phyloP scores from a whole-genome alignment of 2,113 vertebrate genomes.

The Elephantulus edwardii region DNA sequence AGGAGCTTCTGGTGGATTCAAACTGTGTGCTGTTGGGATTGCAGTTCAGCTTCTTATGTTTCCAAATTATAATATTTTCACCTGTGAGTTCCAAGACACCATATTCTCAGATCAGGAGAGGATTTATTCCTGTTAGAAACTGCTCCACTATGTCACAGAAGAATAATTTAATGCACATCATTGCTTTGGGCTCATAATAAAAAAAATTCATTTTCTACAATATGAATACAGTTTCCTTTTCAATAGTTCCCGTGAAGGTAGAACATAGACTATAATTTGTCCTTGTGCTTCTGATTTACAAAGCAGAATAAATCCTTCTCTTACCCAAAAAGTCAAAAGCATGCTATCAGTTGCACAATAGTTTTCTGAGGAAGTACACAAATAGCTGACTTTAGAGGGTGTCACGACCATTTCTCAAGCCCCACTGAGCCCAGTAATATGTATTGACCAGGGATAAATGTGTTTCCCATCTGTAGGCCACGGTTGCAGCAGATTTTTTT shows the following conservation, averaged over 20 bases:
- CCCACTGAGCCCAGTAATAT: slow-evolving; percentile 63
- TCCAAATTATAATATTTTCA: neutral
- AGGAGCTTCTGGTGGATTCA: too few species aligned
- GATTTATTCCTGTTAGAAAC: neutral
- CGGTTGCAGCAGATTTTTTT: slow-evolving; percentile 62
- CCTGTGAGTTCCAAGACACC: neutral
- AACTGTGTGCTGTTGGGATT: too few species aligned
- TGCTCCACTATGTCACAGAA: neutral
- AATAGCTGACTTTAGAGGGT: slow-evolving; percentile 65
- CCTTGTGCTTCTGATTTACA: neutral
- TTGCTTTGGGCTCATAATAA: neutral
- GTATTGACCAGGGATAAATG: slow-evolving; percentile 71
- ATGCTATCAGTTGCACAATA: slow-evolving; percentile 39
- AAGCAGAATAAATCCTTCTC: slow-evolving; percentile 61
- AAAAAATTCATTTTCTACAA: neutral
- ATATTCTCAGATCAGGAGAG: too few species aligned
- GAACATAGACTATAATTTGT: neutral
- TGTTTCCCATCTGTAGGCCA: slow-evolving; percentile 54
- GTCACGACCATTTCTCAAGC: slow-evolving; percentile 71
- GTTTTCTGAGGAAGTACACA: slow-evolving; percentile 66
- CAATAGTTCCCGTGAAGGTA: neutral
- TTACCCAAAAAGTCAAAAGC: slow-evolving; percentile 62
- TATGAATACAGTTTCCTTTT: neutral
- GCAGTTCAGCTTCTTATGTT: too few species aligned
- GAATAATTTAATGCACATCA: neutral